A percentile compares a stretch with the other conserved stretches of the same genome.
Evolutionary conservation across 2,888 invertebrate species (phyloP).

Genomic region (Frankliniella intonsa): DNA sequence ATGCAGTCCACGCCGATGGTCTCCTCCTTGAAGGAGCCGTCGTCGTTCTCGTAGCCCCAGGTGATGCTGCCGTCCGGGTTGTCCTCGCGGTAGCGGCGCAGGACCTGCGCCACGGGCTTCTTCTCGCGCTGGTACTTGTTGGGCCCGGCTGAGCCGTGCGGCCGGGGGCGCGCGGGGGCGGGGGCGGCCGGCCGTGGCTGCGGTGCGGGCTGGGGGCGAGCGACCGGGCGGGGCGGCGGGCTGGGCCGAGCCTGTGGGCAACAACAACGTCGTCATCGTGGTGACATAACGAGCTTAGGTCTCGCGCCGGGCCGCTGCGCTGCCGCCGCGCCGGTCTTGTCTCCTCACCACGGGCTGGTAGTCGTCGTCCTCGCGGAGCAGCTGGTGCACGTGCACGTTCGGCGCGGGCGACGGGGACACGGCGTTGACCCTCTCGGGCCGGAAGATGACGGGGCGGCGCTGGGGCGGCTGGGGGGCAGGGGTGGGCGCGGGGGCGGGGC

Average conservation of each 20-base stretch:
- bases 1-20: constrained; percentile 72
- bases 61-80: constrained; percentile 76
- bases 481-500: background rate
- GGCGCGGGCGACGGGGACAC: constrained; percentile 28
- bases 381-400: constrained; percentile 29
- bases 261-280: background rate
- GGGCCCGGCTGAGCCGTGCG: constrained; percentile 25
- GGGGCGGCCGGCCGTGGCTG: constrained; percentile 31
- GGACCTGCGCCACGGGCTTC: constrained; percentile 65
- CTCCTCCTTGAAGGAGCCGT: constrained; percentile 82
- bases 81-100: constrained; percentile 65
- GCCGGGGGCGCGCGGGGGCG: constrained; percentile 30
- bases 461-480: constrained; percentile 28
- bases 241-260: constrained; percentile 28
- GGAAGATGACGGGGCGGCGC: constrained; percentile 28
- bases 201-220: constrained; percentile 14
- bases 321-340: constrained; percentile 24
- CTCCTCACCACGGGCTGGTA: background rate
- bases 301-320: background rate
- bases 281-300: background rate
- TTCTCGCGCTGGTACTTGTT: constrained; percentile 45
- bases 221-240: constrained; percentile 34
- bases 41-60: constrained; percentile 86
- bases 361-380: constrained; percentile 20
- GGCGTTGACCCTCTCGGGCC: constrained; percentile 29